A percentile compares a stretch with the other conserved stretches of the same genome.
Evolutionary conservation across 1,140 invertebrate genomes (phyloP).

Genomic region (Ceratosolen fusciceps): DNA sequence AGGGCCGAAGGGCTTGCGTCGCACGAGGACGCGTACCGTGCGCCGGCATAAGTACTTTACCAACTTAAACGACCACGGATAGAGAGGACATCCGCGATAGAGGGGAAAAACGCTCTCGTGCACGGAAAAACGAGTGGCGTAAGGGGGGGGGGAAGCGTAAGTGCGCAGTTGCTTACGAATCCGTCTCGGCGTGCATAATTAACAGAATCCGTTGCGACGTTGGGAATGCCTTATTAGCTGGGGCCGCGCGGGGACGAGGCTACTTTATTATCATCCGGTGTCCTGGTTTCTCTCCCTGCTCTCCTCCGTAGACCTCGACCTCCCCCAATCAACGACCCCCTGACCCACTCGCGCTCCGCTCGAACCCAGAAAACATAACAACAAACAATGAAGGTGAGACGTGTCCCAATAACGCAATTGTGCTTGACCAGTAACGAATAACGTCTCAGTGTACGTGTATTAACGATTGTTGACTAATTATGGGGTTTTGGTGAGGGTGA

Average conservation of each 20-base stretch:
- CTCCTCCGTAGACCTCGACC: too few species aligned
- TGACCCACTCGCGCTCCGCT: too few species aligned
- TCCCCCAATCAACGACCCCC: too few species aligned
- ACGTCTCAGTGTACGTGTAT: background rate
- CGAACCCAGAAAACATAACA: too few species aligned
- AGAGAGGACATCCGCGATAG: background rate
- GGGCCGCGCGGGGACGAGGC: too few species aligned
- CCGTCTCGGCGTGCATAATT: constrained; percentile 5
- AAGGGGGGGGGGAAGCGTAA: background rate
- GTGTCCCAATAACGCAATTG: background rate
- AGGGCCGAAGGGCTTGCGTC: too few species aligned
- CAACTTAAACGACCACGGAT: too few species aligned
- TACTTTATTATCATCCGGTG: background rate
- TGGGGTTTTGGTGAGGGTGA: too few species aligned
- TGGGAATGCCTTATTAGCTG: background rate
- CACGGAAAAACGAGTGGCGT: background rate
- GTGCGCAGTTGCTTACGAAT: background rate
- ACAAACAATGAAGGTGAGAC: too few species aligned
- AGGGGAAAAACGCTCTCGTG: background rate
- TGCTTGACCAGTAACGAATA: background rate
- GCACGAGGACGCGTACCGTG: too few species aligned
- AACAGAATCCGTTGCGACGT: background rate
- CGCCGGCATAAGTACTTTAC: too few species aligned
- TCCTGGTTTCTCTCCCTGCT: background rate
- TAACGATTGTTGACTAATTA: background rate